phyloP scores from a whole-genome alignment of 2,888 invertebrate species.

The Orthonevra nobilis region DNA sequence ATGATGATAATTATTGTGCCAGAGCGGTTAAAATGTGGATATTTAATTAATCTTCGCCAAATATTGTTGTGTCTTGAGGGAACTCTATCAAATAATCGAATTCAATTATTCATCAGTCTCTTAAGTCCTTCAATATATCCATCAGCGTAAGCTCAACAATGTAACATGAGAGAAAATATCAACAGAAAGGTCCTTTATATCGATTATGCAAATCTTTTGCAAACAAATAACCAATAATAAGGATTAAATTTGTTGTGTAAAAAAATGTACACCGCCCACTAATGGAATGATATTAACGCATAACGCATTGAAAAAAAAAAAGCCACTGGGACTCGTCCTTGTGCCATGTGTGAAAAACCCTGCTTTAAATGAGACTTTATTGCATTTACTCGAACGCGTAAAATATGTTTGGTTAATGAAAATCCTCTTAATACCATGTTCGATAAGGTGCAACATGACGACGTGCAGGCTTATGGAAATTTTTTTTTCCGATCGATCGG shows the following conservation, averaged over 20 bases:
- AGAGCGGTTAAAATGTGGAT: slow-evolving; percentile 35
- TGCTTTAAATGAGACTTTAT: slow-evolving; percentile 40
- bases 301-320: neutral
- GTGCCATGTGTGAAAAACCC: slow-evolving; percentile 22
- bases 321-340: neutral
- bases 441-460: slow-evolving; percentile 5
- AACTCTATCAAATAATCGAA: neutral
- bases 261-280: slow-evolving; percentile 1
- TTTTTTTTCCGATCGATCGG: neutral
- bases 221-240: slow-evolving; percentile 1
- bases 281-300: slow-evolving; percentile 34
- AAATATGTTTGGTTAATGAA: slow-evolving; percentile 38
- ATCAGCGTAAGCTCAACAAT: neutral
- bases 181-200: no score
- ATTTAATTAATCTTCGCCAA: slow-evolving; percentile 43
- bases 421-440: slow-evolving; percentile 48
- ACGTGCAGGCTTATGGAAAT: slow-evolving; percentile 14
- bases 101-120: neutral
- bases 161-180: neutral
- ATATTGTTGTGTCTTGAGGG: neutral
- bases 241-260: slow-evolving; percentile 18
- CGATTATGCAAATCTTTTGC: neutral
- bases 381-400: slow-evolving; percentile 27
- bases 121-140: no score
- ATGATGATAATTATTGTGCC: slow-evolving; percentile 1